Evolutionary conservation across 2,888 invertebrate genomes (phyloP).

Genomic region (Leptinotarsa rubiginosa): DNA sequence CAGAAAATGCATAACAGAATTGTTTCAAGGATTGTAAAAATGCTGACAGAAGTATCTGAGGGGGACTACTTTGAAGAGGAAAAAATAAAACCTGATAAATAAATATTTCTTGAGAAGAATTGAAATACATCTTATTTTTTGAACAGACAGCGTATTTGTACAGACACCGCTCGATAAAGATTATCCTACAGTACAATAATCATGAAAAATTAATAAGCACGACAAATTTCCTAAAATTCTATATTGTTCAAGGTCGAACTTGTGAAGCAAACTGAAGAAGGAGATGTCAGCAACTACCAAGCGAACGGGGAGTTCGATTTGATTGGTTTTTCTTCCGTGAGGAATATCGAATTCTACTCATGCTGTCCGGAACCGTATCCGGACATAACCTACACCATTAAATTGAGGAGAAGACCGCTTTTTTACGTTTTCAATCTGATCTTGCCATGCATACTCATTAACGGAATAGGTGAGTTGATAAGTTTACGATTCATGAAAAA

Average conservation of each 20-base stretch:
- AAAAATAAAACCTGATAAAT: no score
- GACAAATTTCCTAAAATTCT: not conserved
- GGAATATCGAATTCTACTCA: slow-evolving; percentile 81
- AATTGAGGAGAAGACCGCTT: slow-evolving; percentile 80
- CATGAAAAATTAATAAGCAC: no score
- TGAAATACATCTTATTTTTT: no score
- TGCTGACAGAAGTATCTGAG: no score
- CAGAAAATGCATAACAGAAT: no score
- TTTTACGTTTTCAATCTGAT: slow-evolving; percentile 90
- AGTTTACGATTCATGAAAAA: no score
- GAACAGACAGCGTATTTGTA: no score
- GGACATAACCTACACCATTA: slow-evolving; percentile 85
- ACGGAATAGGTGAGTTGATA: slow-evolving; percentile 78
- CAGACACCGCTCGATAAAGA: no score
- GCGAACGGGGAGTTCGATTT: slow-evolving; percentile 92
- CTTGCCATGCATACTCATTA: slow-evolving; percentile 85
- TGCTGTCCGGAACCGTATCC: slow-evolving; percentile 88
- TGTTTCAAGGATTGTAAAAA: no score
- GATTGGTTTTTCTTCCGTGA: slow-evolving; percentile 79
- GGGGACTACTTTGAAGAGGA: no score
- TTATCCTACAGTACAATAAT: no score
- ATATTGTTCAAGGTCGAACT: slow-evolving; percentile 73
- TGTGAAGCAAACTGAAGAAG: slow-evolving; percentile 81
- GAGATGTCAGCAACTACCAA: slow-evolving; percentile 89
- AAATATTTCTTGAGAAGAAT: no score